phyloP scores from a whole-genome alignment of 2,888 invertebrate species.

The Scaeva pyrastri region DNA sequence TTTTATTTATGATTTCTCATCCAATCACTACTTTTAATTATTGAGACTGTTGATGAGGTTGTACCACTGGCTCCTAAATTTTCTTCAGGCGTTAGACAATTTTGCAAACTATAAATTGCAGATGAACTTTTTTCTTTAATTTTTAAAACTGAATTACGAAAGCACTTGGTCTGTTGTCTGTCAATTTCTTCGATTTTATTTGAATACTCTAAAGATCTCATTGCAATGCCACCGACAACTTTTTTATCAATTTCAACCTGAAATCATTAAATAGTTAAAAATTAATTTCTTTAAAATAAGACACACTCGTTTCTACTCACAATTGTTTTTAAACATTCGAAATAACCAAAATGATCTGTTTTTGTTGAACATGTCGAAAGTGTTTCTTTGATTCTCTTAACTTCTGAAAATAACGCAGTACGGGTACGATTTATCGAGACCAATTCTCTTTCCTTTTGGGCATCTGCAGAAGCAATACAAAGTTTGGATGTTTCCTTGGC shows the following conservation, averaged over 20 bases:
- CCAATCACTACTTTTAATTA: no score
- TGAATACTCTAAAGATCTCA: background rate
- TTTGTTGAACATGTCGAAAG: background rate
- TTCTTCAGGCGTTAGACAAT: constrained; percentile 5
- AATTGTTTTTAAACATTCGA: constrained; percentile 14
- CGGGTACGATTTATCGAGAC: constrained; percentile 1
- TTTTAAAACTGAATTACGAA: background rate
- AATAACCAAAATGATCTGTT: constrained; percentile 15
- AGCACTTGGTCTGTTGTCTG: background rate
- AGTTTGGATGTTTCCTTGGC: background rate
- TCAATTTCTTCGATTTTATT: constrained; percentile 18
- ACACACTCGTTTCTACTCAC: background rate
- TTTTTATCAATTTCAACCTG: constrained; percentile 6
- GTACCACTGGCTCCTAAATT: background rate
- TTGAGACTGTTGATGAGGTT: background rate
- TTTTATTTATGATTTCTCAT: no score
- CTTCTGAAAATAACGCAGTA: constrained; percentile 9
- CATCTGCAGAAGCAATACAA: background rate
- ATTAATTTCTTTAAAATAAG: background rate
- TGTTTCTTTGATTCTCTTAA: constrained; percentile 20
- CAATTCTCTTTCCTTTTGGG: constrained; percentile 2
- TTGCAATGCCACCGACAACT: background rate
- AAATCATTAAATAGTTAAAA: background rate
- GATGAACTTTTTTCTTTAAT: constrained; percentile 4
- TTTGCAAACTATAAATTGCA: constrained; percentile 5